These are phyloP conservation scores for Lerista edwardsae DNA, from an alignment of 2,797 vertebrate genomes.

Conservation along the genomic window DNA sequence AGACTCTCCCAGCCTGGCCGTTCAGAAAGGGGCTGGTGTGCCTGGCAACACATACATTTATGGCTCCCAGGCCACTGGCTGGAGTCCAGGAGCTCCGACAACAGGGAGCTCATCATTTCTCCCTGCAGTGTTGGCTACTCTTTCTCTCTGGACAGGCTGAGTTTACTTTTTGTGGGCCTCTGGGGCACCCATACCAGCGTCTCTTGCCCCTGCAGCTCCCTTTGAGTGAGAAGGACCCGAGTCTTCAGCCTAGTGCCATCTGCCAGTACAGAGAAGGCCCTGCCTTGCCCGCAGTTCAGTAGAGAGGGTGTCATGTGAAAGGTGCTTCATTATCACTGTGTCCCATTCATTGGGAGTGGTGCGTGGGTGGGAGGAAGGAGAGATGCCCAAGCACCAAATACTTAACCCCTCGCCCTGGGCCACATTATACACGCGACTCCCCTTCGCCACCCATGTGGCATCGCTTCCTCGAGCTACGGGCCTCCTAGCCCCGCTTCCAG, in stretches of 20 bases:
- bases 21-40: neutral
- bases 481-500: neutral
- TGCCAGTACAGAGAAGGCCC: neutral
- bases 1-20: no score
- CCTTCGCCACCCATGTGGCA: neutral
- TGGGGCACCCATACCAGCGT: neutral
- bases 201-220: neutral
- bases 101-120: no score
- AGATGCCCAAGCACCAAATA: neutral
- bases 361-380: neutral
- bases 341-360: neutral
- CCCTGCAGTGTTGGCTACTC: neutral
- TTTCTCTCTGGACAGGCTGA: no score
- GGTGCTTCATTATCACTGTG: neutral
- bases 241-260: neutral
- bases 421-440: neutral
- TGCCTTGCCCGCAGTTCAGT: neutral
- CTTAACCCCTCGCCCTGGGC: neutral
- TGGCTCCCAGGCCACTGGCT: neutral
- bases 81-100: neutral
- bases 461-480: no score
- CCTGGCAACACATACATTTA: neutral
- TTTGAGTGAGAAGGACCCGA: neutral
- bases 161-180: neutral
- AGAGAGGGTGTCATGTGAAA: neutral